phyloP scores from a whole-genome alignment of 2,113 vertebrate genomes.

The Rhombomys opimus region DNA sequence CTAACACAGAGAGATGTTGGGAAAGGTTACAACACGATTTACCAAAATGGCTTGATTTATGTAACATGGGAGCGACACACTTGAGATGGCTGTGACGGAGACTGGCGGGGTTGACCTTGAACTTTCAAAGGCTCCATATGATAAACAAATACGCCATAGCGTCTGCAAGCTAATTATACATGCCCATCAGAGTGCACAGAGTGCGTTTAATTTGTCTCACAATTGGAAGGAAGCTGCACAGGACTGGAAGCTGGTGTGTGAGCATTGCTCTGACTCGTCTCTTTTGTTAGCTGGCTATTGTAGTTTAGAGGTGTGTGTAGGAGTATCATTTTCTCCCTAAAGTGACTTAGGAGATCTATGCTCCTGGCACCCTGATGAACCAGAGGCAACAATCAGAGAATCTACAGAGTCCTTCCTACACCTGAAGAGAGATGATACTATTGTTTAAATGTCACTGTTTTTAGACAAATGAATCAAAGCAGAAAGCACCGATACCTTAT shows the following conservation, averaged over 20 bases:
- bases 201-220: constrained; percentile 83
- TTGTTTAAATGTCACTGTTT: constrained; percentile 66
- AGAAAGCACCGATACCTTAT: constrained; percentile 11
- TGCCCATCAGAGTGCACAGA: constrained; percentile 76
- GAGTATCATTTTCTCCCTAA: constrained; percentile 26
- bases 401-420: background rate
- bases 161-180: constrained; percentile 79
- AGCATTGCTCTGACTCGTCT: constrained; percentile 68
- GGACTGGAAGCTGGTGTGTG: constrained; percentile 70
- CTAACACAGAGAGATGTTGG: constrained; percentile 83
- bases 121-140: constrained; percentile 73
- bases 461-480: constrained; percentile 43
- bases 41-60: constrained; percentile 85
- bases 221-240: constrained; percentile 61
- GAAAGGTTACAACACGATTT: constrained; percentile 84
- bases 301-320: constrained; percentile 63
- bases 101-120: constrained; percentile 58
- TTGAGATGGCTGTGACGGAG: constrained; percentile 69
- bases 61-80: constrained; percentile 65
- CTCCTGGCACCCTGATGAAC: constrained; percentile 16
- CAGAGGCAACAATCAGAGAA: constrained; percentile 54
- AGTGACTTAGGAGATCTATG: background rate
- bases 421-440: background rate
- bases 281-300: constrained; percentile 73
- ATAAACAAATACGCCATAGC: constrained; percentile 70